These are phyloP conservation scores for Platyscapa corneri DNA, from an alignment of 1,140 invertebrate genomes.

Conservation along the genomic window DNA sequence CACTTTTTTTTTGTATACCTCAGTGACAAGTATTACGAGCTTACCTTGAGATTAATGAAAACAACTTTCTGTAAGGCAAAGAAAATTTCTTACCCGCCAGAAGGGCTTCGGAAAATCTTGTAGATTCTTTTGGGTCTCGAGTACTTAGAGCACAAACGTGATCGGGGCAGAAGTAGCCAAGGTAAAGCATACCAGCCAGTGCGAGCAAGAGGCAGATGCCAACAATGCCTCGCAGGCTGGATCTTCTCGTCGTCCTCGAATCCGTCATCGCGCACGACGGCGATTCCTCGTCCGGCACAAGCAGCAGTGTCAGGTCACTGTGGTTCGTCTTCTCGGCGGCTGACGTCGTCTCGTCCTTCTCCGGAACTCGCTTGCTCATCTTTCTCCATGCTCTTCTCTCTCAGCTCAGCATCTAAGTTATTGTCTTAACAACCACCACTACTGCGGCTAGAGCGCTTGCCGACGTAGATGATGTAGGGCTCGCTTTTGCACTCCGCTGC, in stretches of 20 bases:
- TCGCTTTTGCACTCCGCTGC: neutral
- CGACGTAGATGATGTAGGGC: neutral
- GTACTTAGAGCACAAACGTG: constrained; percentile 86
- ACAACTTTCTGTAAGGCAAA: too few species aligned
- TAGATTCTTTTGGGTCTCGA: constrained; percentile 74
- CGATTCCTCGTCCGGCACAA: constrained; percentile 52
- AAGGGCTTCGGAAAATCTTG: constrained; percentile 67
- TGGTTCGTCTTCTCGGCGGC: constrained; percentile 6
- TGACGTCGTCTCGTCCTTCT: constrained; percentile 31
- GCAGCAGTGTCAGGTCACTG: constrained; percentile 55
- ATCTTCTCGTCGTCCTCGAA: constrained; percentile 62
- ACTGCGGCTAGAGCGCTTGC: too few species aligned
- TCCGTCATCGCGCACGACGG: constrained; percentile 62
- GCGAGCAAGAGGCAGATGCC: constrained; percentile 85
- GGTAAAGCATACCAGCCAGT: constrained; percentile 87
- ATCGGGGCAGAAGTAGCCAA: constrained; percentile 91
- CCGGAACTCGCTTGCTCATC: constrained; percentile 38
- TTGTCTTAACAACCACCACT: too few species aligned
- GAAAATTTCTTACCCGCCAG: constrained; percentile 57
- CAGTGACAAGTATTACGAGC: too few species aligned
- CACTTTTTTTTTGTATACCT: too few species aligned
- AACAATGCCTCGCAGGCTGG: constrained; percentile 82
- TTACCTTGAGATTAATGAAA: too few species aligned
- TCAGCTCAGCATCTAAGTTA: neutral
- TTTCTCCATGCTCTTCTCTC: constrained; percentile 2